Percentiles rank a stretch among this genome's conserved stretches.
Evolutionary conservation across 2,888 invertebrate species (phyloP).

Genomic region (Thecophora atra): DNA sequence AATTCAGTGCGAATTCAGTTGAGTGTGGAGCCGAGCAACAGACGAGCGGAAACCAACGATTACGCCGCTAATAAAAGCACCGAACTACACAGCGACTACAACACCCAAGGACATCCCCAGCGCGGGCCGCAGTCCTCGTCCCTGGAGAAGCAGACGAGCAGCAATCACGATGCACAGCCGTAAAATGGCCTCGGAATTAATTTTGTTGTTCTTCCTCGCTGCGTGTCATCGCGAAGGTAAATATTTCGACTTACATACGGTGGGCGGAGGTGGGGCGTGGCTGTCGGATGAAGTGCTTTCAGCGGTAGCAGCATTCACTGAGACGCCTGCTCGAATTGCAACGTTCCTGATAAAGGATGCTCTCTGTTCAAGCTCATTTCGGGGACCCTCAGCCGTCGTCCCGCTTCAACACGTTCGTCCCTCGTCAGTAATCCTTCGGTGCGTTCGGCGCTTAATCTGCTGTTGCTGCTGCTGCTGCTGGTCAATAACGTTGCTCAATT

Average conservation of each 20-base stretch:
- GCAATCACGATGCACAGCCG: constrained; percentile 36
- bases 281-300: not conserved
- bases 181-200: constrained; percentile 51
- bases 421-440: not conserved
- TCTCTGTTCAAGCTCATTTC: not conserved
- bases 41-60: constrained; percentile 42
- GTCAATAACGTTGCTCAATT: not conserved
- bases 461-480: not conserved
- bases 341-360: constrained; percentile 11
- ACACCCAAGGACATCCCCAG: not conserved
- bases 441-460: not conserved
- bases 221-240: constrained; percentile 60
- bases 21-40: constrained; percentile 6
- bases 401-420: not conserved
- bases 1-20: constrained; percentile 30
- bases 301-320: not conserved
- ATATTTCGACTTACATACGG: constrained; percentile 46
- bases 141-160: not conserved
- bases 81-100: constrained; percentile 3
- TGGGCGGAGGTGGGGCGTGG: constrained; percentile 7
- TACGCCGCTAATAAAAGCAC: constrained; percentile 16
- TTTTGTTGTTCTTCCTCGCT: constrained; percentile 56
- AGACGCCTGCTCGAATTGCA: not conserved
- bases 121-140: not conserved
- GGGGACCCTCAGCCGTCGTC: not conserved